Percentiles rank a stretch among this genome's conserved stretches.
Conservation (phyloP, 2,888 invertebrate genomes). For the Sesia apiformis region DNA sequence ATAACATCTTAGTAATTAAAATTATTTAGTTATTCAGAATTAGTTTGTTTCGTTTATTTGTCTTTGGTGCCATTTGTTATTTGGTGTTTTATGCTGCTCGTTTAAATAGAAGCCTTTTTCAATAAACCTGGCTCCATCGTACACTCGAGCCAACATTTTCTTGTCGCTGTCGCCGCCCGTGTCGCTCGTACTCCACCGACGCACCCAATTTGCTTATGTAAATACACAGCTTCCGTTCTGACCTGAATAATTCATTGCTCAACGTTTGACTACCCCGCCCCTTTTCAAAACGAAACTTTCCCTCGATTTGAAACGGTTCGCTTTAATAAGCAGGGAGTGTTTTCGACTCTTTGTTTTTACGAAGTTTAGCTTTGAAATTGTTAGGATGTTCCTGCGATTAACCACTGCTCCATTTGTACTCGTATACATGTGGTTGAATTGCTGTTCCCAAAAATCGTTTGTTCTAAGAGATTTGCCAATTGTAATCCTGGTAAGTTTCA, state of each 20-base stretch:
- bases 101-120: neutral
- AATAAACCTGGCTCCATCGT: conserved; percentile 6
- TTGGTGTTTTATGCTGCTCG: too few species aligned
- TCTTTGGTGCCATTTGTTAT: too few species aligned
- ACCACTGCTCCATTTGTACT: neutral
- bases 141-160: conserved; percentile 9
- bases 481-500: too few species aligned
- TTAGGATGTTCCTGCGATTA: neutral
- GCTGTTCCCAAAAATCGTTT: too few species aligned
- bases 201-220: conserved; percentile 73
- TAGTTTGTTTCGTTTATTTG: too few species aligned
- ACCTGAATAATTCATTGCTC: conserved; percentile 68
- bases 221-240: conserved; percentile 68
- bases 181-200: conserved; percentile 24
- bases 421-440: too few species aligned
- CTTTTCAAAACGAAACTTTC: conserved; percentile 20
- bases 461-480: too few species aligned
- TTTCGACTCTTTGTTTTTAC: neutral
- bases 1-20: too few species aligned
- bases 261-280: conserved; percentile 22
- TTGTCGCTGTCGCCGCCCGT: conserved; percentile 16
- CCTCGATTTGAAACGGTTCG: neutral
- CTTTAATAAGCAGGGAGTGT: neutral
- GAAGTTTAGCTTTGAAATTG: neutral
- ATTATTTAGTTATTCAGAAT: too few species aligned